Conservation (phyloP, 2,797 vertebrate genomes). For the Petrocephalus schoutedeni region DNA sequence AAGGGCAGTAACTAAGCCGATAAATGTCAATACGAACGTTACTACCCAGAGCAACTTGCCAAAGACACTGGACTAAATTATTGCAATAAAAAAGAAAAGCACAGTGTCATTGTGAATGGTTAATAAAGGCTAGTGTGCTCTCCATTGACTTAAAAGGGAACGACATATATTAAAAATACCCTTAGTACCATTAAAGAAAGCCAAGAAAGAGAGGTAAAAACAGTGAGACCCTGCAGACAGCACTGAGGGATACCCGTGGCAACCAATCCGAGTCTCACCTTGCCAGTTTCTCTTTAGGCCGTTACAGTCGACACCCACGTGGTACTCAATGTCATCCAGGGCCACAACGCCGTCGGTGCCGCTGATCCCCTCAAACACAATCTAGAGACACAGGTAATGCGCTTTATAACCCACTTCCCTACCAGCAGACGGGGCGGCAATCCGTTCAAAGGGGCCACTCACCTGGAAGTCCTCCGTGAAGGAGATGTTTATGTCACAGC, state of each 20-base stretch:
- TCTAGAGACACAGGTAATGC: constrained; percentile 49
- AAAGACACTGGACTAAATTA: background rate
- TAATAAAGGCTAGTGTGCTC: background rate
- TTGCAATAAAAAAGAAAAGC: background rate
- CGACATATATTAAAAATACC: background rate
- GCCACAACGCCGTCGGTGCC: constrained; percentile 59
- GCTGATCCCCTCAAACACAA: constrained; percentile 73
- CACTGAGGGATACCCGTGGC: background rate
- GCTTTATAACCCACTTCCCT: background rate
- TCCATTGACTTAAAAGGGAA: background rate
- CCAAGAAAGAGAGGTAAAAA: background rate
- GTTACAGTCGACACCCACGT: constrained; percentile 49
- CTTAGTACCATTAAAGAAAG: background rate
- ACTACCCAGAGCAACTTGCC: background rate
- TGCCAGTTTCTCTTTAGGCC: constrained; percentile 39
- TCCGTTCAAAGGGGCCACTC: background rate
- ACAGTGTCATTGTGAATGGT: background rate
- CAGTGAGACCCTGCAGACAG: background rate
- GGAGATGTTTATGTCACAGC: constrained; percentile 49
- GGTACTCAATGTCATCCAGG: constrained; percentile 76
- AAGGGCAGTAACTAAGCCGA: background rate
- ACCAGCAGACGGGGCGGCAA: background rate
- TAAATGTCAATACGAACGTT: background rate
- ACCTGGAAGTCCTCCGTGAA: constrained; percentile 64
- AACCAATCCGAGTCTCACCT: constrained; percentile 42